A percentile compares a stretch with the other conserved stretches of the same genome.
These are phyloP conservation scores for Acrobasis suavella DNA, from an alignment of 2,888 invertebrate species.

Conservation along the genomic window DNA sequence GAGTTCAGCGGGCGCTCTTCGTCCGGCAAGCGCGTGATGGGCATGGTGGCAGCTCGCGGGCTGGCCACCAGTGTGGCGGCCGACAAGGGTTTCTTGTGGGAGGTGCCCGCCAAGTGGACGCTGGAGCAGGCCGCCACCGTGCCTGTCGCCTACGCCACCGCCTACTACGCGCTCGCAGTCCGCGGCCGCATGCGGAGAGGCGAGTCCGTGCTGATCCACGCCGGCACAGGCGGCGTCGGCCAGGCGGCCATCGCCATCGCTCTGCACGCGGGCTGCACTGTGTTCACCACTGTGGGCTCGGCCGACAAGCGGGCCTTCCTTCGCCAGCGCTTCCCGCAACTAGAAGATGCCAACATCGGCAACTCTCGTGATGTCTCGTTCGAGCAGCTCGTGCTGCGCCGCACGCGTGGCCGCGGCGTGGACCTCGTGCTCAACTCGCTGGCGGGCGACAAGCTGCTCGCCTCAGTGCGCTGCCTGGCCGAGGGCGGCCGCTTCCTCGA, in stretches of 20 bases:
- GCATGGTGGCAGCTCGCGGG: slow-evolving; percentile 95
- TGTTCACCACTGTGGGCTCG: slow-evolving; percentile 96
- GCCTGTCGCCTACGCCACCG: slow-evolving; percentile 96
- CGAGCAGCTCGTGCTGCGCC: slow-evolving; percentile 92
- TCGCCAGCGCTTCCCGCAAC: slow-evolving; percentile 89
- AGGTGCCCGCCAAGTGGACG: slow-evolving; percentile 93
- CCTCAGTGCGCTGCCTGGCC: slow-evolving; percentile 95
- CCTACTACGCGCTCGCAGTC: slow-evolving; percentile 94
- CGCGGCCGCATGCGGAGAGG: slow-evolving; percentile 93
- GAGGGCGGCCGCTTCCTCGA: slow-evolving; percentile 97
- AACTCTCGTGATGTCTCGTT: slow-evolving; percentile 96
- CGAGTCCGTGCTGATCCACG: slow-evolving; percentile 95
- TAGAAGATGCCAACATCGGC: slow-evolving; percentile 91
- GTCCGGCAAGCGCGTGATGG: slow-evolving; percentile 92
- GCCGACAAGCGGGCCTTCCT: slow-evolving; percentile 94
- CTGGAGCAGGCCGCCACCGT: slow-evolving; percentile 97
- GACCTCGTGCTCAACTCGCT: slow-evolving; percentile 97
- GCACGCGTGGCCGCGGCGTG: slow-evolving; percentile 95
- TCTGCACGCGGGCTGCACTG: slow-evolving; percentile 92
- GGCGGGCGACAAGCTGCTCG: slow-evolving; percentile 97
- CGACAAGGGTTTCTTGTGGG: slow-evolving; percentile 93
- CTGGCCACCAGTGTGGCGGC: slow-evolving; percentile 95
- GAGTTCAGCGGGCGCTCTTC: slow-evolving; percentile 94
- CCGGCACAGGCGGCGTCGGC: slow-evolving; percentile 97
- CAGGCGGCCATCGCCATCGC: slow-evolving; percentile 98